A percentile compares a stretch with the other conserved stretches of the same genome.
Evolutionary conservation across 1,140 invertebrate genomes (phyloP).

Genomic region (Zaprionus capensis): DNA sequence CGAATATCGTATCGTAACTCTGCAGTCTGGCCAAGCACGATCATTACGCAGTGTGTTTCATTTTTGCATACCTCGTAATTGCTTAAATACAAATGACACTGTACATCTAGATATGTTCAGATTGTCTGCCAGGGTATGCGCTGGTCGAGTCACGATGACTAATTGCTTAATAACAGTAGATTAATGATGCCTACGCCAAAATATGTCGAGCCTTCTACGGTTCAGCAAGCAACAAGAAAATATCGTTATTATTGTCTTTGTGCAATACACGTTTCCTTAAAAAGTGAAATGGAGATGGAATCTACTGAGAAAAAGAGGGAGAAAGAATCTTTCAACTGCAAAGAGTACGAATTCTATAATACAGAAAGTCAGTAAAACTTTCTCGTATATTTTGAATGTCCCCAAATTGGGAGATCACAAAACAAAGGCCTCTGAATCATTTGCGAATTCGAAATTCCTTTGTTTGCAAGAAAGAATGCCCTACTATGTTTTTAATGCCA

Average conservation of each 20-base stretch:
- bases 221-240: neutral
- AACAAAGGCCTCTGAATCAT: slow-evolving; percentile 1
- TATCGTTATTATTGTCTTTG: neutral
- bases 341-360: neutral
- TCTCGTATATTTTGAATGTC: neutral
- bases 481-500: slow-evolving; percentile 18
- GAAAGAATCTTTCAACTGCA: neutral
- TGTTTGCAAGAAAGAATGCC: slow-evolving; percentile 7
- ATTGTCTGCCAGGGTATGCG: neutral
- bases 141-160: neutral
- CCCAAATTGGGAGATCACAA: slow-evolving; percentile 7
- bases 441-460: slow-evolving; percentile 6
- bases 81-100: neutral
- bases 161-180: neutral
- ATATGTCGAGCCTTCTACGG: neutral
- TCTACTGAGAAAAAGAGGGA: neutral
- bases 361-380: neutral
- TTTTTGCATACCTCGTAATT: neutral
- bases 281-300: neutral
- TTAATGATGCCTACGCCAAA: neutral
- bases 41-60: neutral
- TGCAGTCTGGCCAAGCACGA: neutral
- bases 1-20: slow-evolving; percentile 8
- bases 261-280: neutral
- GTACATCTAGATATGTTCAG: neutral